Percentiles rank a stretch among this genome's conserved stretches.
Conservation (phyloP, 1,140 invertebrate genomes). For the Leucophenga varia region DNA sequence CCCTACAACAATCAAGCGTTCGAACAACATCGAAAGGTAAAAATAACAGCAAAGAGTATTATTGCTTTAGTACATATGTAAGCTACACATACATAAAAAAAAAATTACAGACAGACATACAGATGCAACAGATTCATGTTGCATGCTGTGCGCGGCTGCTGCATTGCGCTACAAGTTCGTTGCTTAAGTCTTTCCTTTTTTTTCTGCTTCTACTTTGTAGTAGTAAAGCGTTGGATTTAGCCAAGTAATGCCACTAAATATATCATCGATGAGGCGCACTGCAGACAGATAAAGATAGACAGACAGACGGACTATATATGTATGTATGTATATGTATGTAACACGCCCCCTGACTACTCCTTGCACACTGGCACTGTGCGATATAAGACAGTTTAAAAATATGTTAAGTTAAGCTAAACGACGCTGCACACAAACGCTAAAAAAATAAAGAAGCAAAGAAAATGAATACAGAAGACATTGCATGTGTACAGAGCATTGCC, state of each 20-base stretch:
- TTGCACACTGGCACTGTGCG: neutral
- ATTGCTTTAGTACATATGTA: slow-evolving; percentile 1
- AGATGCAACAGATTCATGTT: slow-evolving; percentile 1
- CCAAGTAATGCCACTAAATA: slow-evolving; percentile 53
- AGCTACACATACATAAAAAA: neutral
- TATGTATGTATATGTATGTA: slow-evolving; percentile 4
- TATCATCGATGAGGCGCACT: slow-evolving; percentile 43
- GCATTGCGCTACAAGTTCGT: no score
- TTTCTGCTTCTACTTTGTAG: no score
- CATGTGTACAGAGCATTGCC: slow-evolving; percentile 53
- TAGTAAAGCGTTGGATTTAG: no score
- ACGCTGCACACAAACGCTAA: slow-evolving; percentile 29
- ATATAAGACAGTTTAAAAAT: slow-evolving; percentile 38
- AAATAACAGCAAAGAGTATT: slow-evolving; percentile 21
- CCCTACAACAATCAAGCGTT: slow-evolving; percentile 19
- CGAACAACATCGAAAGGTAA: slow-evolving; percentile 4
- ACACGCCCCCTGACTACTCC: neutral
- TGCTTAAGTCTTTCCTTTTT: no score
- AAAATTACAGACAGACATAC: neutral
- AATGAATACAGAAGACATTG: slow-evolving; percentile 44
- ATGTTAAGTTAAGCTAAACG: slow-evolving; percentile 54
- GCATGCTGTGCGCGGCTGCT: no score
- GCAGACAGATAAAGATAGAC: no score
- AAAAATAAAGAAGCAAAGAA: slow-evolving; percentile 16
- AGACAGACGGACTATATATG: no score